These are phyloP conservation scores for Hydrolagus affinis DNA, from an alignment of 2,113 vertebrate species.

Conservation along the genomic window DNA sequence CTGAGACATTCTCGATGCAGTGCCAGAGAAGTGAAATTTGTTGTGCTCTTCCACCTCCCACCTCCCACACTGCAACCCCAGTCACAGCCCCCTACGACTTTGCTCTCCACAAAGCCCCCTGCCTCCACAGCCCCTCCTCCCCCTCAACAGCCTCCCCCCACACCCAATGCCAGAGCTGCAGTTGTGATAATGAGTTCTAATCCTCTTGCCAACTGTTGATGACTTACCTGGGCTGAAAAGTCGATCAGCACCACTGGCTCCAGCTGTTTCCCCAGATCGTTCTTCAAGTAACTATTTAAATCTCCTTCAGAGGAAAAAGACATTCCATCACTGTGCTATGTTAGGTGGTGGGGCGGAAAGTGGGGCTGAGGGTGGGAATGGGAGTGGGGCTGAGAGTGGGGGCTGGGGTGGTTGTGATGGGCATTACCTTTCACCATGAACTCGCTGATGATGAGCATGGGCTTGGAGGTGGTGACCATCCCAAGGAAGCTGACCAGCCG, in stretches of 20 bases:
- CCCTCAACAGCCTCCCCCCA: too few relatives aligned
- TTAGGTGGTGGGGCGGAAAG: neutral
- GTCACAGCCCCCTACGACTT: neutral
- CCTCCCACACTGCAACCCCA: neutral
- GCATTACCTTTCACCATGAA: neutral
- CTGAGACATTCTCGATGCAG: too few relatives aligned
- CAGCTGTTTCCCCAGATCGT: neutral
- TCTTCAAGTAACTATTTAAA: neutral
- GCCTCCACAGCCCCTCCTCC: neutral
- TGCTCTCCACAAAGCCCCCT: neutral
- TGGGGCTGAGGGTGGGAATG: too few relatives aligned
- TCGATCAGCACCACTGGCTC: neutral
- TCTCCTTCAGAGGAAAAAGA: neutral
- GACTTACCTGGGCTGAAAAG: neutral
- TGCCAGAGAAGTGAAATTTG: neutral
- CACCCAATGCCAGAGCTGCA: too few relatives aligned
- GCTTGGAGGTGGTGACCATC: neutral
- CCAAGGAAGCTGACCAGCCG: neutral
- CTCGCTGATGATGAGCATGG: slow-evolving; percentile 17
- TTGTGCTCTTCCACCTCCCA: neutral
- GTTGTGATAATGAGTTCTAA: too few relatives aligned
- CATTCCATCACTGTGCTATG: neutral
- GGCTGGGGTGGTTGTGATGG: neutral
- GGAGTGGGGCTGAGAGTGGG: neutral
- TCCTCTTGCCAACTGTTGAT: too few relatives aligned